phyloP scores from a whole-genome alignment of 2,797 vertebrate genomes.

The Eidolon dupreanum region DNA sequence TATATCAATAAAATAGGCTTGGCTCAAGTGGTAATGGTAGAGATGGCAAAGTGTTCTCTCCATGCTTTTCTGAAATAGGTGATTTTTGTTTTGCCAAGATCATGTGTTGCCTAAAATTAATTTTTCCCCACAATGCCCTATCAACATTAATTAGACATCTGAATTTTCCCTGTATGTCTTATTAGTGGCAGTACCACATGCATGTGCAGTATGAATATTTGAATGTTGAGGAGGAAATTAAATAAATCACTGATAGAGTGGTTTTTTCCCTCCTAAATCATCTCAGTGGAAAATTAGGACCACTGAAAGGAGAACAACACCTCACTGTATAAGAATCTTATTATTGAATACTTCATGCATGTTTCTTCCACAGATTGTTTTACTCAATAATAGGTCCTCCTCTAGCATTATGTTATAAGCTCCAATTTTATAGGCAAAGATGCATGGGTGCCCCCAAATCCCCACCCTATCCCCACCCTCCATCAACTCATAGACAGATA shows the following conservation, averaged over 20 bases:
- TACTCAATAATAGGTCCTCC: neutral
- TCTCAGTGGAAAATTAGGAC: constrained; percentile 6
- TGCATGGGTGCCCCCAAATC: neutral
- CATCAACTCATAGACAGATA: neutral
- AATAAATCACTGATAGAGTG: neutral
- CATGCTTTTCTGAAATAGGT: neutral
- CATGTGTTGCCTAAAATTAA: neutral
- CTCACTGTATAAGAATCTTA: neutral
- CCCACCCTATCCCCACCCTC: neutral
- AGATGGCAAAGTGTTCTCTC: neutral
- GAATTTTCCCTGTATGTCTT: neutral
- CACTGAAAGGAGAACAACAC: neutral
- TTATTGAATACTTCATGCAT: neutral
- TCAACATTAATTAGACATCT: neutral
- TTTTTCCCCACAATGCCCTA: neutral
- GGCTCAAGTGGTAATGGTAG: neutral
- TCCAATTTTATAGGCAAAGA: constrained; percentile 14
- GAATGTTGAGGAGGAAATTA: neutral
- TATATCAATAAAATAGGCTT: neutral
- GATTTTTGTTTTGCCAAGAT: neutral
- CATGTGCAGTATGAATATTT: neutral
- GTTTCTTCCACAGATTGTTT: neutral
- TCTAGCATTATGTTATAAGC: neutral
- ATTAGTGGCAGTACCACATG: neutral
- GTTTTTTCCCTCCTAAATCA: neutral